Conservation (phyloP, 1,140 invertebrate genomes). For the Pseudomyrmex concolor region DNA sequence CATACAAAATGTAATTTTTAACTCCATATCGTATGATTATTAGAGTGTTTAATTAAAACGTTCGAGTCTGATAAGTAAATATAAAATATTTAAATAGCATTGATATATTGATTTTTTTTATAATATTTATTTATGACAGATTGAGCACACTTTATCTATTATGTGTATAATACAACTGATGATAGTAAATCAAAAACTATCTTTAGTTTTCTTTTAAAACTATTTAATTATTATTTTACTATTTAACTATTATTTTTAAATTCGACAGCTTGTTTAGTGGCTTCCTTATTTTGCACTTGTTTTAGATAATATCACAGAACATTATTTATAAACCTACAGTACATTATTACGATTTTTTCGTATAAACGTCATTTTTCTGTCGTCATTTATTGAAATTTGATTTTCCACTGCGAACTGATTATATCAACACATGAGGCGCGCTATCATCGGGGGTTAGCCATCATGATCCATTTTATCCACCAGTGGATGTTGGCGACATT, state of each 20-base stretch:
- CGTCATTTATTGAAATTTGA: background rate
- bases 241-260: too few relatives aligned
- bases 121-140: background rate
- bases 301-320: background rate
- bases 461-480: conserved; percentile 85
- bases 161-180: background rate
- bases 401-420: background rate
- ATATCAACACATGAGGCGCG: background rate
- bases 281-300: background rate
- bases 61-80: background rate
- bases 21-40: conserved; percentile 3
- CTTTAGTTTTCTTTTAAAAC: too few relatives aligned
- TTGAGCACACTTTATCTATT: background rate
- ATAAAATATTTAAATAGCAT: background rate
- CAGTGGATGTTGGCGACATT: conserved; percentile 87
- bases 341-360: background rate
- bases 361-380: background rate
- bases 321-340: background rate
- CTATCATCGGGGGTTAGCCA: conserved; percentile 70
- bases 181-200: too few relatives aligned
- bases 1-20: background rate
- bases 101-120: background rate
- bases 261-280: too few relatives aligned
- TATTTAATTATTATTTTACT: too few relatives aligned
- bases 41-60: background rate